These are phyloP conservation scores for Atherinosoma microstoma DNA, from an alignment of 2,797 vertebrate genomes.

Conservation along the genomic window DNA sequence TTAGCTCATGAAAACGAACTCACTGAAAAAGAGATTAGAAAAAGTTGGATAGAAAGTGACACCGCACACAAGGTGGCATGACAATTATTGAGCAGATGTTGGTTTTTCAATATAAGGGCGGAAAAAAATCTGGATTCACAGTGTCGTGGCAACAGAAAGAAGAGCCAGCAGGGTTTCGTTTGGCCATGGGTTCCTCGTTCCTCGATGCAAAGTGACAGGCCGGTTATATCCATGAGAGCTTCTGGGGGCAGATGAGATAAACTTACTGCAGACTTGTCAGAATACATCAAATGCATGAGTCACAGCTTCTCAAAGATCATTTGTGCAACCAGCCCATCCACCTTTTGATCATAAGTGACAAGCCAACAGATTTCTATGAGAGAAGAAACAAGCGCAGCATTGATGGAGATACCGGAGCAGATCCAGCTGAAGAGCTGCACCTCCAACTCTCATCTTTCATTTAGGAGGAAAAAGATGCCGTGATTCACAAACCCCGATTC, in stretches of 20 bases:
- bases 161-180: constrained; percentile 14
- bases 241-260: constrained; percentile 36
- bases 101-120: background rate
- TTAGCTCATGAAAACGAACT: background rate
- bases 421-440: too few relatives aligned
- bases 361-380: constrained; percentile 43
- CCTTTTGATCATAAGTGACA: constrained; percentile 54
- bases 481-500: too few relatives aligned
- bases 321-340: constrained; percentile 11
- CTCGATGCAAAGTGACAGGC: constrained; percentile 46
- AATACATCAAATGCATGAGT: constrained; percentile 55
- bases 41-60: constrained; percentile 1
- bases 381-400: constrained; percentile 30
- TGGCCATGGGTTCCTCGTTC: constrained; percentile 14
- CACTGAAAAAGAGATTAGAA: background rate
- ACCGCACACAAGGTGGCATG: background rate
- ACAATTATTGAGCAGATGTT: background rate
- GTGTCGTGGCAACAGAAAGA: background rate
- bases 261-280: constrained; percentile 50
- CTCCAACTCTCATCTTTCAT: too few relatives aligned
- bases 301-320: constrained; percentile 47
- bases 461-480: too few relatives aligned
- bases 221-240: constrained; percentile 38
- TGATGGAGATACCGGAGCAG: too few relatives aligned
- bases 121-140: background rate